Evolutionary conservation across 2,113 vertebrate genomes (phyloP).

Genomic region (Charina bottae): DNA sequence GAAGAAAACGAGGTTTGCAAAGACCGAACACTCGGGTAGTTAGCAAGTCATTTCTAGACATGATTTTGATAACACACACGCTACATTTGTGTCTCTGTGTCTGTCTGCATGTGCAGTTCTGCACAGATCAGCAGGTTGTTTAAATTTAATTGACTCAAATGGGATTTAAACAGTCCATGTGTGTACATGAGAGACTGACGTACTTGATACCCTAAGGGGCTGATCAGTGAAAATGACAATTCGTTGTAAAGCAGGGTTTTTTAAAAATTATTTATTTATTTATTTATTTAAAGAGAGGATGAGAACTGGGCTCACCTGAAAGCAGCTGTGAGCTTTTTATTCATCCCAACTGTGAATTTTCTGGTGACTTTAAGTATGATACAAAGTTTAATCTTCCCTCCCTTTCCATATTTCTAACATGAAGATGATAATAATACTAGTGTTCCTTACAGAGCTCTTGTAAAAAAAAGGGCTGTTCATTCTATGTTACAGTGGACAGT

Average conservation of each 20-base stretch:
- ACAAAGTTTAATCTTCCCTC: not conserved
- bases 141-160: not conserved
- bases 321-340: too few relatives aligned
- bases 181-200: not conserved
- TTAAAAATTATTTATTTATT: too few relatives aligned
- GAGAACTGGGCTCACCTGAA: not conserved
- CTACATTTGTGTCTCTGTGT: not conserved
- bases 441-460: not conserved
- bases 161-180: not conserved
- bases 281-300: not conserved
- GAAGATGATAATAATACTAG: not conserved
- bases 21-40: not conserved
- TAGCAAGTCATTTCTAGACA: conserved; percentile 12
- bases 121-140: not conserved
- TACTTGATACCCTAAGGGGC: not conserved
- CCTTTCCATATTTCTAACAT: not conserved
- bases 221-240: not conserved
- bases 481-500: too few relatives aligned
- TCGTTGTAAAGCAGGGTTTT: not conserved
- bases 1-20: conserved; percentile 7
- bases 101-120: too few relatives aligned
- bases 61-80: not conserved
- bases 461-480: not conserved
- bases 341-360: not conserved
- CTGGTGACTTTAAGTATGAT: not conserved